Base-by-base conservation (phyloP, 2,888 invertebrate genomes). In the Nomada goodeniana region DNA sequence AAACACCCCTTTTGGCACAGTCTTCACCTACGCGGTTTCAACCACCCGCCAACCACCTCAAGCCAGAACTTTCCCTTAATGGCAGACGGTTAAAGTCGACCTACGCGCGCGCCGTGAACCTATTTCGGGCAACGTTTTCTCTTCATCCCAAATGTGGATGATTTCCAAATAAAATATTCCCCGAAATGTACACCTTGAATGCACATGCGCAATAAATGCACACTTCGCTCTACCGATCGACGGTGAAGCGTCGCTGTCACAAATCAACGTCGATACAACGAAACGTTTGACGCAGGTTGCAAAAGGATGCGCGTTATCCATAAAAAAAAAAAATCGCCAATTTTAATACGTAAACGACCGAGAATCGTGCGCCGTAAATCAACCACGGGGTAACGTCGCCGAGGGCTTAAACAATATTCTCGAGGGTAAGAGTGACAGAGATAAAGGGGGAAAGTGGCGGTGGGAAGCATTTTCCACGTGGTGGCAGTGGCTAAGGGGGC, bases 61-160 rank as follows among this genome's bases (percentile, higher is more conserved):
- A 87, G 87, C 65, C 80, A 83, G 84, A 89, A 88, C 86, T 88
- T 89, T 88, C 86, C 80, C 88, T 87, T 86, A 85, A 87, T 85
- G 80, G 84, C 71, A 78, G 77, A 75, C 80, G 76, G 76, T 78
- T 85, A 72, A 83, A 86, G 86, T 88, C 82, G 78, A 85, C 47
- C 36, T 71, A 60, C 69, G 64, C 74, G 73, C 52, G 55, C 76
- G 44, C 18, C 60, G 60, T 55, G 52, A 72, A 36, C 64, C 15
- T 36, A 61, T 42, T 47, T 60, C 20, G 23, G 53, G 20, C 29
- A 26, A 64, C 63, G 59, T 47, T 50, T 47, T 20, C 20, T 15
- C 55, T 23, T 18, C 2, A n/a, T 10, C 23, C n/a, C 20, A 4
- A 23, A n/a, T 67, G 36, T 9, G 55, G 0, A 23, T n/a, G 20